phyloP scores from a whole-genome alignment of 2,797 vertebrate species.

The Eulemur mongoz region DNA sequence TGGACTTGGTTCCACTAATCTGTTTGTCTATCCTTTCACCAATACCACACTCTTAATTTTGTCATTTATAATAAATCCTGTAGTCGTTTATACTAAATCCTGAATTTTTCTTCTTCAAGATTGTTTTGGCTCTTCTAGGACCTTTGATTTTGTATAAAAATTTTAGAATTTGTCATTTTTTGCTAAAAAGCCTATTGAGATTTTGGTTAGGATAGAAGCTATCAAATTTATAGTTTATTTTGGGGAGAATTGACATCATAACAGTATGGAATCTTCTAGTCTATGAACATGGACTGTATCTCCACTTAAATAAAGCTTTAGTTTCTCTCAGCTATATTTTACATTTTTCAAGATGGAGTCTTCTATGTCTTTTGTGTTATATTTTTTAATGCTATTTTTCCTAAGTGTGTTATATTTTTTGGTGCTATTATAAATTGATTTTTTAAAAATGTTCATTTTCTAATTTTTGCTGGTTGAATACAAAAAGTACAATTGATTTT shows the following conservation, averaged over 20 bases:
- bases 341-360: not conserved
- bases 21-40: not conserved
- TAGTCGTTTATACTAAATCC: not conserved
- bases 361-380: not conserved
- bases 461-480: not conserved
- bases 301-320: not conserved
- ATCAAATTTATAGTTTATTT: not conserved
- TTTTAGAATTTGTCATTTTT: not conserved
- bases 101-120: not conserved
- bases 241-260: not conserved
- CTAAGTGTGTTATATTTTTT: not conserved
- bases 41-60: not conserved
- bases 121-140: not conserved
- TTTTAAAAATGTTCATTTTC: not conserved
- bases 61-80: not conserved
- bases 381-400: constrained; percentile 24
- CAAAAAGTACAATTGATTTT: constrained; percentile 5
- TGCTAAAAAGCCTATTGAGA: not conserved
- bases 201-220: constrained; percentile 2
- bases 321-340: constrained; percentile 3
- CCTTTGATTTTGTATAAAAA: not conserved
- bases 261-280: not conserved
- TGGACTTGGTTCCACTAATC: not conserved
- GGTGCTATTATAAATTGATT: not conserved
- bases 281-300: not conserved